These are phyloP conservation scores for Leptoclinus maculatus DNA, from an alignment of 2,797 vertebrate species.

Conservation along the genomic window DNA sequence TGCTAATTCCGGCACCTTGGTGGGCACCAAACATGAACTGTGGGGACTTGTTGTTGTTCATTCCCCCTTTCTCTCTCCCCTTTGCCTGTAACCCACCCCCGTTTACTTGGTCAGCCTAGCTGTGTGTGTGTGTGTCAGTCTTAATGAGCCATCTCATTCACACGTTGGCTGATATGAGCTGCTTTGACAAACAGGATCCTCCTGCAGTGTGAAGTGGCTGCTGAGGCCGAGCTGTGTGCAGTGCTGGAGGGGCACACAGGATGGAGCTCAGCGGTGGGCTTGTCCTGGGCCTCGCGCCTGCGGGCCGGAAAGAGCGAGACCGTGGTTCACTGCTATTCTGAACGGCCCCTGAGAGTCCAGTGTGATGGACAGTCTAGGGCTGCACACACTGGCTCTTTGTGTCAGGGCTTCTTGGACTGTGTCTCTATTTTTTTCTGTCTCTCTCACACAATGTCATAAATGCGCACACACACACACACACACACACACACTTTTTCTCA, in stretches of 20 bases:
- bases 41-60: background rate
- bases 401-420: constrained; percentile 63
- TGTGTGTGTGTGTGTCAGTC: constrained; percentile 1
- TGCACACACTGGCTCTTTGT: constrained; percentile 83
- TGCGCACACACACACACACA: constrained; percentile 40
- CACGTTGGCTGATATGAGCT: constrained; percentile 37
- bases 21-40: background rate
- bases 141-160: constrained; percentile 44
- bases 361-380: constrained; percentile 74
- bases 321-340: constrained; percentile 69
- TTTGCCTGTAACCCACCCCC: background rate
- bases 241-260: constrained; percentile 69
- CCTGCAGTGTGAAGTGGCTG: constrained; percentile 55
- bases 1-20: background rate
- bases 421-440: constrained; percentile 29
- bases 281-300: constrained; percentile 69
- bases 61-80: background rate
- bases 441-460: constrained; percentile 54
- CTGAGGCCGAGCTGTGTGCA: constrained; percentile 37
- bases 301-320: constrained; percentile 72
- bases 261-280: constrained; percentile 76
- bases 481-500: constrained; percentile 39
- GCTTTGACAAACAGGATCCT: constrained; percentile 66
- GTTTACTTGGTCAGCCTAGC: background rate
- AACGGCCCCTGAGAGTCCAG: constrained; percentile 76